Base-by-base conservation (phyloP, 2,888 invertebrate species). In the Rugalucina vietnamica region DNA sequence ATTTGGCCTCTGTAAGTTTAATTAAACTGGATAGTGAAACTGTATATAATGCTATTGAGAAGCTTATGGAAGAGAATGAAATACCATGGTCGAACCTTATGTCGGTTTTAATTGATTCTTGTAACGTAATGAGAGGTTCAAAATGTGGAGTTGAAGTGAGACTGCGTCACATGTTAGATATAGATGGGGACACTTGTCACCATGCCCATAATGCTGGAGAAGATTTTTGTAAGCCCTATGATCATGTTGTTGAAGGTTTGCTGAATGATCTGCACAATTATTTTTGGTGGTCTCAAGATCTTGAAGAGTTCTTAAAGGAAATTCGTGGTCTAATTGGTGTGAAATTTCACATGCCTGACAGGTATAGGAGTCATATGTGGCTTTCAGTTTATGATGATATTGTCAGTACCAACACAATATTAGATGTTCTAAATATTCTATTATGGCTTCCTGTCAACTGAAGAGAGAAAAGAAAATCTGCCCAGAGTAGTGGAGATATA, bases 171-270 rank as follows among this genome's bases (percentile, higher is more conserved):
- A 60, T 91, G 1, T 65, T 91, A 12, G 88, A 90, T 72, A 86
- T 91, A 24, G 90, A 91, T 81, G 91, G 90, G 18, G 90, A 91
- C 75, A 72, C 84, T 1, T 86, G 86, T n/a, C 91, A 90, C 69
- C 90, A 91, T 73, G 79, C 82, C 0, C 91, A 92, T 57, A 91
- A 88, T 83, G 89, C 90, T 24, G 81, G 89, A 0, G 90, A 91
- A 65, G 32, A 69, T n/a, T 90, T 90, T 50, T 86, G 90, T 54
- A 72, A 79, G 18, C 88, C 81, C 0, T 91, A 90, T 69, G 73
- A 81, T 1, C 27, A 85, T 5, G 76, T 76, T 0, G 36, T 89
- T 12, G 91, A 90, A 76, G n/a, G 27, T 14, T 69, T 90, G n/a
- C 76, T 86, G 32, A 78, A 39, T 65, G 89, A 88, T 37, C 21